Conservation (phyloP, 1,140 invertebrate genomes). For the Trachymyrmex septentrionalis region DNA sequence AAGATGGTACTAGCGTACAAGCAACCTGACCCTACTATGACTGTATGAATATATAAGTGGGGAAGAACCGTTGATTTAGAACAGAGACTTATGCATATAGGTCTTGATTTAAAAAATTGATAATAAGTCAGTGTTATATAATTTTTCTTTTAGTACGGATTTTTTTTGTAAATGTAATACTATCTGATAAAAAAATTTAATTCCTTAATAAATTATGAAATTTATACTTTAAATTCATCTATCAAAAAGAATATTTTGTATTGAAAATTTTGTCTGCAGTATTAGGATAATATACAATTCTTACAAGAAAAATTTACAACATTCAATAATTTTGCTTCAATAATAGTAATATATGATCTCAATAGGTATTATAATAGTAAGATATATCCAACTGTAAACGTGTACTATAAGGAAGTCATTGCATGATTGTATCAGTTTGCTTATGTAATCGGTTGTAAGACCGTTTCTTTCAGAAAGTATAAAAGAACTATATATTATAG, state of each 20-base stretch:
- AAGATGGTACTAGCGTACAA: conserved; percentile 85
- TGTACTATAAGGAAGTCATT: not conserved
- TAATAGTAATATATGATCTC: not conserved
- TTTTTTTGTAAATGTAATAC: conserved; percentile 41
- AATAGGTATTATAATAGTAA: conserved; percentile 6
- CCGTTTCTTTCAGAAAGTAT: not conserved
- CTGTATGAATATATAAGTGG: conserved; percentile 70
- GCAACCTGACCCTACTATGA: conserved; percentile 83
- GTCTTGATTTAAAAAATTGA: conserved; percentile 35
- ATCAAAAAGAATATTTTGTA: conserved; percentile 7
- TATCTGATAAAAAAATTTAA: conserved; percentile 57
- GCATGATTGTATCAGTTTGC: conserved; percentile 27
- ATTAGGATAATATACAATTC: not conserved
- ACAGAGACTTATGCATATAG: conserved; percentile 52
- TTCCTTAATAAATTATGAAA: not conserved
- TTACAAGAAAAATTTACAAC: not conserved
- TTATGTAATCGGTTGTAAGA: conserved; percentile 49
- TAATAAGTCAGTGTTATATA: conserved; percentile 2
- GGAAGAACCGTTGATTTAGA: conserved; percentile 68
- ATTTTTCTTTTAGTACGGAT: not conserved
- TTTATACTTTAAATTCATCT: not conserved
- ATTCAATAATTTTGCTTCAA: conserved; percentile 30
- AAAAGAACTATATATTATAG: not conserved
- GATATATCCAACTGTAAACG: conserved; percentile 6
- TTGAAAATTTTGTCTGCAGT: conserved; percentile 16